These are phyloP conservation scores for Micromesistius poutassou DNA, from an alignment of 2,797 vertebrate species.

Conservation along the genomic window DNA sequence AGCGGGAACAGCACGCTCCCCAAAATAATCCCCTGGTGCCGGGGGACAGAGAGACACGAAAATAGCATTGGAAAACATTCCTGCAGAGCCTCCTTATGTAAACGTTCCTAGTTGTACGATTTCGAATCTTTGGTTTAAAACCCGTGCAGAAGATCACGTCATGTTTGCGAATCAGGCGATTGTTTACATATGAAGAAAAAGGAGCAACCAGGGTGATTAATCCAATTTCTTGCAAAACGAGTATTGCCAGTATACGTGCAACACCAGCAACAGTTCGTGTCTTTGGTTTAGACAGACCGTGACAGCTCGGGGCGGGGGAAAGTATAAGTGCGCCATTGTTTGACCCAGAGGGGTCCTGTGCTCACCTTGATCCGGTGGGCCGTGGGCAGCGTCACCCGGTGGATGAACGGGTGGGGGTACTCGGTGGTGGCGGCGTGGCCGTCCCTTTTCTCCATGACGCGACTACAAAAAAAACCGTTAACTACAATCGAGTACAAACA, in stretches of 20 bases:
- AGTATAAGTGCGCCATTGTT: too few relatives aligned
- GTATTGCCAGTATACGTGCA: background rate
- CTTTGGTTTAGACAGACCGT: too few relatives aligned
- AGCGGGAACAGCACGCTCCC: conserved; percentile 79
- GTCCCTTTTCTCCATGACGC: conserved; percentile 56
- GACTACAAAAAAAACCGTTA: background rate
- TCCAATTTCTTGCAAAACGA: background rate
- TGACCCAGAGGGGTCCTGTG: background rate
- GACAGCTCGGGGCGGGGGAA: too few relatives aligned
- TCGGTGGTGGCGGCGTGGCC: conserved; percentile 12
- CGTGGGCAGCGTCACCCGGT: conserved; percentile 50
- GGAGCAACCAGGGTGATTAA: background rate
- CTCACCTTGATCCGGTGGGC: conserved; percentile 60
- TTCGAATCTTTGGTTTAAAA: background rate
- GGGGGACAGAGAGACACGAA: background rate
- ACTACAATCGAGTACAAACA: background rate
- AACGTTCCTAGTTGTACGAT: background rate
- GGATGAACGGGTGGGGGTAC: conserved; percentile 63
- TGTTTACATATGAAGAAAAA: background rate
- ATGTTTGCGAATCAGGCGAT: background rate
- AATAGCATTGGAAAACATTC: background rate
- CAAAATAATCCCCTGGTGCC: conserved; percentile 65
- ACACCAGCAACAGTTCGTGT: too few relatives aligned
- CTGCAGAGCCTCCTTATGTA: background rate
- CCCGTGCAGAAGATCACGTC: background rate